A percentile compares a stretch with the other conserved stretches of the same genome.
Evolutionary conservation across 2,888 invertebrate genomes (phyloP).

Genomic region (Perizoma affinitatum): DNA sequence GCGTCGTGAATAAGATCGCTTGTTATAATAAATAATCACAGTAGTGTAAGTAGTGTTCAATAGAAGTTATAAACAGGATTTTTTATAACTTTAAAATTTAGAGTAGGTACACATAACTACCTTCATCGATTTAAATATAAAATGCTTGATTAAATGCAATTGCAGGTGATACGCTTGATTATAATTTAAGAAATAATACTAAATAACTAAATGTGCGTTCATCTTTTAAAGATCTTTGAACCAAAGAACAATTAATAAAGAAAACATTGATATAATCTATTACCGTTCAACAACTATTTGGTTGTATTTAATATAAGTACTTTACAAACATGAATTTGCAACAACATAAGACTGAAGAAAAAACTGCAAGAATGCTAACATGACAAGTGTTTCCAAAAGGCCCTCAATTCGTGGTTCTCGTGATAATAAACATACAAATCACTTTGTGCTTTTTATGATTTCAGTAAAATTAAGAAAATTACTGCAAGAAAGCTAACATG

Average conservation of each 20-base stretch:
- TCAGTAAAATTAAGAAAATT: neutral
- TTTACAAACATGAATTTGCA: slow-evolving; percentile 10
- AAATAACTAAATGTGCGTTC: slow-evolving; percentile 14
- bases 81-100: slow-evolving; percentile 6
- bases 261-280: slow-evolving; percentile 16
- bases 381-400: too few relatives aligned
- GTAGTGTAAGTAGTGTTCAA: slow-evolving; percentile 10
- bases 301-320: slow-evolving; percentile 17
- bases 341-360: neutral
- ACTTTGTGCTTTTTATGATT: too few relatives aligned
- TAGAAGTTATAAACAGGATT: neutral
- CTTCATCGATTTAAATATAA: slow-evolving; percentile 11
- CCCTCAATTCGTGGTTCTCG: too few relatives aligned
- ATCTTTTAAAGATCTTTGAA: slow-evolving; percentile 9
- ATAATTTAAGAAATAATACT: neutral
- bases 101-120: neutral
- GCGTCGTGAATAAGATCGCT: too few relatives aligned
- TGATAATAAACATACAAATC: too few relatives aligned
- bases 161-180: slow-evolving; percentile 7
- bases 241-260: slow-evolving; percentile 10
- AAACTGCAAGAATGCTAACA: too few relatives aligned
- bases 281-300: slow-evolving; percentile 20
- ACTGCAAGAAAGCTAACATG: too few relatives aligned
- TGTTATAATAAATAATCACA: slow-evolving; percentile 2
- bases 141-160: slow-evolving; percentile 30